Percentiles rank a stretch among this genome's conserved stretches.
Evolutionary conservation across 1,140 invertebrate species (phyloP).

Genomic region (Brachionus asplanchnoidis): DNA sequence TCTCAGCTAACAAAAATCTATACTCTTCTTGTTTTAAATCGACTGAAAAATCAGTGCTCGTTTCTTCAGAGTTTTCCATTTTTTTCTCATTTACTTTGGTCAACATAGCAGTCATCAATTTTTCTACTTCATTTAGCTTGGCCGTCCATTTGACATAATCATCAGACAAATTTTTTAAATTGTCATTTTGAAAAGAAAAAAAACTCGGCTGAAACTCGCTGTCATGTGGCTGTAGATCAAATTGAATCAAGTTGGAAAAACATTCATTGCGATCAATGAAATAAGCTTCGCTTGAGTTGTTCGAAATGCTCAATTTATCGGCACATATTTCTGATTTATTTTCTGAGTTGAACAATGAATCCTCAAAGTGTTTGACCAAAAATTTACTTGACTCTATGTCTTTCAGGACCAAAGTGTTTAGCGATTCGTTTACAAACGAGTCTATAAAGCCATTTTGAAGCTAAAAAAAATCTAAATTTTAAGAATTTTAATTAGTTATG

Average conservation of each 20-base stretch:
- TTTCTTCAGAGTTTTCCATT: neutral
- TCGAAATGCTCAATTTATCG: neutral
- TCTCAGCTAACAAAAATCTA: conserved; percentile 23
- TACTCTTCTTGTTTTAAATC: conserved; percentile 11
- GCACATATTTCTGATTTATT: neutral
- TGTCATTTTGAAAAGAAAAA: conserved; percentile 28
- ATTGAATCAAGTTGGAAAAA: conserved; percentile 32
- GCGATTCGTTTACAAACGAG: neutral
- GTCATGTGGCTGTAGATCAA: conserved; percentile 24
- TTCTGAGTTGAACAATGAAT: neutral
- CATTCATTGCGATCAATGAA: neutral
- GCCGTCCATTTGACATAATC: conserved; percentile 25
- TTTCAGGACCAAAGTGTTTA: conserved; percentile 19
- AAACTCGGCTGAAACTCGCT: conserved; percentile 21
- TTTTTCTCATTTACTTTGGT: conserved; percentile 11
- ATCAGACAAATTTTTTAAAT: neutral
- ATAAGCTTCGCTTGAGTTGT: conserved; percentile 28
- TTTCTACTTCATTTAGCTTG: conserved; percentile 27
- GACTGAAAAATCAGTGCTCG: neutral
- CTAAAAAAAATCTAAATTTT: neutral
- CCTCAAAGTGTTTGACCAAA: conserved; percentile 20
- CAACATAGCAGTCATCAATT: conserved; percentile 17
- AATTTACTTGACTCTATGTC: conserved; percentile 34
- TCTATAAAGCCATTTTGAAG: conserved; percentile 26
- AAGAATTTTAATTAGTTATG: neutral